Base-by-base conservation (phyloP, 2,113 vertebrate genomes). In the Notothenia coriiceps region DNA sequence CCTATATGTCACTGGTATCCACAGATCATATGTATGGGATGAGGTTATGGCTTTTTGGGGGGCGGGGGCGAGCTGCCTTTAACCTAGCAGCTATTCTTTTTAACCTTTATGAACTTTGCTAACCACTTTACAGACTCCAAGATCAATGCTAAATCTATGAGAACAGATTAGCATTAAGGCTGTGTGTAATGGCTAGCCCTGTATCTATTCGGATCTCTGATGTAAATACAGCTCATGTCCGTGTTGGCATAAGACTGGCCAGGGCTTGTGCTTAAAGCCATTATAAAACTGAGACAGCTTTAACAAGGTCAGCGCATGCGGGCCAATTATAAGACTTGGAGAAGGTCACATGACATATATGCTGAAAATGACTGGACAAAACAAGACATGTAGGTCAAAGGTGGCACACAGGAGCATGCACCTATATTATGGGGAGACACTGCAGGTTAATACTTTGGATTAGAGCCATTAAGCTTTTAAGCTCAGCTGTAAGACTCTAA, bases 61-160 rank as follows among this genome's bases (percentile, higher is more conserved):
- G 40, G 55, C 80, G 18, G 46, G 55, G 83, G 15, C 35, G 52
- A 20, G 7, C 35, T 40, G 35, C 7, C 35, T 40, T 40, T 57
- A 56, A 72, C 29, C 54, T 33, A 60, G 80, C 35, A 64, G 56
- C 49, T 70, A 61, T 54, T 56, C 65, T 44, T 84, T 77, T 89
- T 79, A 88, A 80, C 89, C 83, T 79, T 72, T 14, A 62, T 87
- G 52, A 88, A 81, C 88, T 72, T 76, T 72, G 59, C 56, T 75
- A 86, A 86, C 84, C 47, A 10, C 54, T 90, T 88, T 83, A 78
- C 80, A 75, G 84, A 71, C 63, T 86, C 44, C 51, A 83, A 88
- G 82, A 92, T 93, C 90, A 89, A 88, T 92, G 83, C 65, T 89
- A 90, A 92, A 75, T 89, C 86, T 85, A 89, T 90, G 87, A 86